These are phyloP conservation scores for Semnornis frantzii DNA, from an alignment of 2,113 vertebrate genomes.

Conservation along the genomic window DNA sequence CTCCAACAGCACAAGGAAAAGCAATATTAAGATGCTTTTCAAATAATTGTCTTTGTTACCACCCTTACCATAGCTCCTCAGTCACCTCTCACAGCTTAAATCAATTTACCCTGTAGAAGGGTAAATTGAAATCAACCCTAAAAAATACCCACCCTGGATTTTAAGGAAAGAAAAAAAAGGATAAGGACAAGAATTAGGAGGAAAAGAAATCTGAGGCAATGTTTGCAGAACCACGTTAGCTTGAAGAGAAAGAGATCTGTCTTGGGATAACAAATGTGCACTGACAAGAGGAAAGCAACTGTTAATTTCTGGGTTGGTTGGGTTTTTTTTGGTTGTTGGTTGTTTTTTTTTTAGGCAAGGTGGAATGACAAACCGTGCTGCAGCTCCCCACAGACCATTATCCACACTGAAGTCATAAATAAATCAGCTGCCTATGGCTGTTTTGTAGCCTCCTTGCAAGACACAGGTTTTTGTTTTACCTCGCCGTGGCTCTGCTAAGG, in stretches of 20 bases:
- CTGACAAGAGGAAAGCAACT: neutral
- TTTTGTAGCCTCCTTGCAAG: neutral
- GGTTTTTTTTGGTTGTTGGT: neutral
- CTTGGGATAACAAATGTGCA: neutral
- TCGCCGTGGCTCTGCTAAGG: neutral
- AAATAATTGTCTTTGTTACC: neutral
- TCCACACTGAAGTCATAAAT: constrained; percentile 9
- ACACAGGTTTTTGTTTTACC: neutral
- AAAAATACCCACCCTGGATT: neutral
- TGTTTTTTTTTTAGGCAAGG: neutral
- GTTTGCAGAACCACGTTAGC: neutral
- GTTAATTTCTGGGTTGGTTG: neutral
- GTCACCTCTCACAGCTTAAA: neutral
- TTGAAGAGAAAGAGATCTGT: constrained; percentile 5
- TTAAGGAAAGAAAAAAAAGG: neutral
- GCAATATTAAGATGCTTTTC: neutral
- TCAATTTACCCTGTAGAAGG: too few relatives aligned
- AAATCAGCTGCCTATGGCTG: neutral
- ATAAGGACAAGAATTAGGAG: neutral
- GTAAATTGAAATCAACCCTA: neutral
- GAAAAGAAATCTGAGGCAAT: neutral
- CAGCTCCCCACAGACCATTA: constrained; percentile 16
- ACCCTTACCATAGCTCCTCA: neutral
- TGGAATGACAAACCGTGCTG: neutral
- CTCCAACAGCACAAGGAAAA: neutral